Conservation (phyloP, 2,797 vertebrate species). For the Paramormyrops hopkinsi region DNA sequence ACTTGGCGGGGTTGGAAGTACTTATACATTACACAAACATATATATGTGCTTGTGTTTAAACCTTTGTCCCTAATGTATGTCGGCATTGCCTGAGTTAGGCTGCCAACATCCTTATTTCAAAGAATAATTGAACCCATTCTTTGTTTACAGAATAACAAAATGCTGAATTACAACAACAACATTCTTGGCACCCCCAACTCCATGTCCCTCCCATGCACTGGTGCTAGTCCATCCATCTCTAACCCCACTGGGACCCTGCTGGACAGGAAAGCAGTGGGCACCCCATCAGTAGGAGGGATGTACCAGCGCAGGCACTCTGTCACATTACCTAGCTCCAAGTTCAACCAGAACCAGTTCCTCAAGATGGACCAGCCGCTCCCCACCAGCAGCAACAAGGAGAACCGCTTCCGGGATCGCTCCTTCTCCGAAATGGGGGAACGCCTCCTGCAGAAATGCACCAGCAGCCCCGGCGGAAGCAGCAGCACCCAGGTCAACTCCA, state of each 20-base stretch:
- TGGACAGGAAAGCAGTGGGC: conserved; percentile 98
- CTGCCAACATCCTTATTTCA: neutral
- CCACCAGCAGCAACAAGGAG: conserved; percentile 77
- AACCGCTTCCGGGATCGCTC: conserved; percentile 90
- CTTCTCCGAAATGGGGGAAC: conserved; percentile 89
- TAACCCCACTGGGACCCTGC: conserved; percentile 78
- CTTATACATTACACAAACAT: too few relatives aligned
- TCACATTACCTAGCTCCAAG: conserved; percentile 75
- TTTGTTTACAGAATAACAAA: conserved; percentile 78
- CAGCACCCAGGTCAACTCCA: conserved; percentile 82
- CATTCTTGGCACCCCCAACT: conserved; percentile 60
- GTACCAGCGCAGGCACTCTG: conserved; percentile 88
- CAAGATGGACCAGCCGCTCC: conserved; percentile 69
- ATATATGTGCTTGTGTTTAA: neutral
- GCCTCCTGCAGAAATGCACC: conserved; percentile 76
- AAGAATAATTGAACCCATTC: neutral
- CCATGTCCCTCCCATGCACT: conserved; percentile 66
- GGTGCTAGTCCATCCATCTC: conserved; percentile 66
- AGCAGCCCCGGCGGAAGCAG: conserved; percentile 56
- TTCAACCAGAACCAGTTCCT: conserved; percentile 93
- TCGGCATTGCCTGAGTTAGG: neutral
- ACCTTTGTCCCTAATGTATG: neutral
- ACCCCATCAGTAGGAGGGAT: conserved; percentile 74
- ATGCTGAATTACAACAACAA: conserved; percentile 82
- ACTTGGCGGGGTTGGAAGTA: neutral